Evolutionary conservation across 2,113 vertebrate genomes (phyloP).

Genomic region (Ascaphus truei): DNA sequence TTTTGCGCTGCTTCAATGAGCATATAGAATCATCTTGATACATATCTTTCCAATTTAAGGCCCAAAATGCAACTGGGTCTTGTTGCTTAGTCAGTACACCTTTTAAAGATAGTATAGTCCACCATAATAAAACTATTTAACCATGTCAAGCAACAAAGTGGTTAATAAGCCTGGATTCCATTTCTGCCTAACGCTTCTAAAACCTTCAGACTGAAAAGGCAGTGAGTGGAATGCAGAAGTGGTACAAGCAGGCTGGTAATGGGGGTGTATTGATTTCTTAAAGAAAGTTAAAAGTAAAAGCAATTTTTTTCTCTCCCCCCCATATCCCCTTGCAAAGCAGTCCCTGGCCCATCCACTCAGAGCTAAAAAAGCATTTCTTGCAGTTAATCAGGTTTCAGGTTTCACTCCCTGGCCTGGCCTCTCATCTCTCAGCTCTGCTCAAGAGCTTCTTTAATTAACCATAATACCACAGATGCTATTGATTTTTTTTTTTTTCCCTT

Average conservation of each 20-base stretch:
- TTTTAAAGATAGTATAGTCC: no score
- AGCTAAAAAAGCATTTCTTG: constrained; percentile 28
- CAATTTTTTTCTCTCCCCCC: constrained; percentile 18
- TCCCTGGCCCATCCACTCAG: constrained; percentile 24
- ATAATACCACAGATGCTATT: constrained; percentile 38
- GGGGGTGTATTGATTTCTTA: constrained; percentile 35
- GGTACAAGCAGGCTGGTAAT: constrained; percentile 12
- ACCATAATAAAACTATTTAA: constrained; percentile 2
- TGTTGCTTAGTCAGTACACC: no score
- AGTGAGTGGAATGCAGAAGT: constrained; percentile 24
- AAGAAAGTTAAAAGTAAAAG: constrained; percentile 36
- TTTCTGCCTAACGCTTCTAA: constrained; percentile 24
- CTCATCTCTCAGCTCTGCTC: constrained; percentile 26
- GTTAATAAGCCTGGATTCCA: constrained; percentile 26
- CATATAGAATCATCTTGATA: no score
- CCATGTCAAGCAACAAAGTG: neutral
- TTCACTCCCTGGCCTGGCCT: constrained; percentile 28
- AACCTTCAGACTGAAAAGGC: neutral
- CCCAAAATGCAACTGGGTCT: no score
- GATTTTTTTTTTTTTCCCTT: constrained; percentile 21
- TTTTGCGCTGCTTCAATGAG: no score
- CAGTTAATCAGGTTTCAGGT: constrained; percentile 36
- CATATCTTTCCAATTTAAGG: no score
- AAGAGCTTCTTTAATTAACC: constrained; percentile 39
- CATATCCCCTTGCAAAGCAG: constrained; percentile 16